Conservation (phyloP, 2,113 vertebrate species). For the Enhydra lutris region DNA sequence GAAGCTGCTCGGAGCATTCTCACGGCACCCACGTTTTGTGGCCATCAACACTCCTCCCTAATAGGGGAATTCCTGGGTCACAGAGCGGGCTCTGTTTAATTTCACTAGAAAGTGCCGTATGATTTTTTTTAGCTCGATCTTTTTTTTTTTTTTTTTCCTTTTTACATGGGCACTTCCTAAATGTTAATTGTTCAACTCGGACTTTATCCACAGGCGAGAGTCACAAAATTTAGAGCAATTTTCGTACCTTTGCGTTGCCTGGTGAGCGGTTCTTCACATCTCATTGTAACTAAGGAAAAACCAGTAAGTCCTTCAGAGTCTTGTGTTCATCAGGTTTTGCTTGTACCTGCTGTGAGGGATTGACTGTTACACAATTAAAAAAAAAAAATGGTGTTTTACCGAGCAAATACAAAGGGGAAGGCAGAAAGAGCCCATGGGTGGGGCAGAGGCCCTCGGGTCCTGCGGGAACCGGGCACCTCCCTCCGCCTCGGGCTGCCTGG, state of each 20-base stretch:
- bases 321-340: background rate
- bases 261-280: background rate
- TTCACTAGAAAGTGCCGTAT: background rate
- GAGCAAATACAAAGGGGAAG: background rate
- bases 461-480: fast-evolving
- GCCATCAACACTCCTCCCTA: background rate
- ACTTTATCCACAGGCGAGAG: background rate
- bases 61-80: background rate
- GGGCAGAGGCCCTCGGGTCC: background rate
- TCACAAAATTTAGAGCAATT: background rate
- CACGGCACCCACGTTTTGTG: background rate
- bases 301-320: background rate
- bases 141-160: background rate
- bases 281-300: background rate
- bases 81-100: background rate
- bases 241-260: background rate
- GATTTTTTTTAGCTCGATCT: background rate
- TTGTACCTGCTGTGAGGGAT: background rate
- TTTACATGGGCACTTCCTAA: background rate
- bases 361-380: background rate
- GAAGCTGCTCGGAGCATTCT: background rate
- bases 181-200: background rate
- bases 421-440: background rate
- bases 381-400: background rate
- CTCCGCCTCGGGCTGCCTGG: conserved; percentile 64